Conservation (phyloP, 2,797 vertebrate species). For the Huso huso region DNA sequence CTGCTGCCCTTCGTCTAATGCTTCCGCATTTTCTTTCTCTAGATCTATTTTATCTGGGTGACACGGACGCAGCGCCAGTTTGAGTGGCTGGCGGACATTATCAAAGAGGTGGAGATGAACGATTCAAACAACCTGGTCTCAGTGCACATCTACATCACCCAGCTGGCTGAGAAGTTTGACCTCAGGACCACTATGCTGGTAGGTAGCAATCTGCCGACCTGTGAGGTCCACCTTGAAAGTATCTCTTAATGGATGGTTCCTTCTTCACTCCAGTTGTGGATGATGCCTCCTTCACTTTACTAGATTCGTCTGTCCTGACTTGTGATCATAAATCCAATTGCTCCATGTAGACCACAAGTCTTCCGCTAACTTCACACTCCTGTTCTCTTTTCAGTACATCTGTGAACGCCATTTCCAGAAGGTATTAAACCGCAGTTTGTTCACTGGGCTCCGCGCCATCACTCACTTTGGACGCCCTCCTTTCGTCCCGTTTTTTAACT, state of each 20-base stretch:
- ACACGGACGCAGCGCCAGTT: slow-evolving; percentile 92
- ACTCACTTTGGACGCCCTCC: slow-evolving; percentile 94
- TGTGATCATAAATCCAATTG: not conserved
- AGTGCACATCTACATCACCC: slow-evolving; percentile 93
- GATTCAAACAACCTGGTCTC: slow-evolving; percentile 78
- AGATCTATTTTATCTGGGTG: slow-evolving; percentile 99
- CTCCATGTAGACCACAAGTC: not conserved
- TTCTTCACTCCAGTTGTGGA: not conserved
- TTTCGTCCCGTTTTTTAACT: slow-evolving; percentile 82
- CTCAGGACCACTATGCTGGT: slow-evolving; percentile 97
- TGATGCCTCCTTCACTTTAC: no score
- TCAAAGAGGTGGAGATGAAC: slow-evolving; percentile 86
- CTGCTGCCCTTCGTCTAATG: not conserved
- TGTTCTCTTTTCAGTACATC: slow-evolving; percentile 72
- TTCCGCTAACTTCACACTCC: not conserved
- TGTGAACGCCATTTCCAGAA: slow-evolving; percentile 98
- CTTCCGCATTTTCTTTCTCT: slow-evolving; percentile 9
- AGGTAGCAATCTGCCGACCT: slow-evolving; percentile 24
- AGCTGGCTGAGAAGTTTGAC: slow-evolving; percentile 94
- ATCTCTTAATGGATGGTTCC: not conserved
- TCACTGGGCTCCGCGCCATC: slow-evolving; percentile 85
- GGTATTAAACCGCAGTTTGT: slow-evolving; percentile 85
- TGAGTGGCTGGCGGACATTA: slow-evolving; percentile 95
- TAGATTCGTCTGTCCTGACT: no score
- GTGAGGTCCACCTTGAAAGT: not conserved